Conservation (phyloP, 1,140 invertebrate species). For the Drosophila takahashii region DNA sequence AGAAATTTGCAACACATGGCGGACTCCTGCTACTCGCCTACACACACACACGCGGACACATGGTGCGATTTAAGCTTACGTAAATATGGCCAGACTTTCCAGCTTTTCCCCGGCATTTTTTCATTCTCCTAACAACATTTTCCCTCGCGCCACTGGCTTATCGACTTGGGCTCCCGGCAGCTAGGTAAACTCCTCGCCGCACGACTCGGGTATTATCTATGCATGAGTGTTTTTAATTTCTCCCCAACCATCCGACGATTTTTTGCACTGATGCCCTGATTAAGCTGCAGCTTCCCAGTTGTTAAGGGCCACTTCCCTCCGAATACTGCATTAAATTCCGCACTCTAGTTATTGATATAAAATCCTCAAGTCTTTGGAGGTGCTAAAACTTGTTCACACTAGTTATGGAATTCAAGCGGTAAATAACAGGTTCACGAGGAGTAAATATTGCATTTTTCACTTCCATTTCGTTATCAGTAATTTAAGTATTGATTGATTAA, state of each 20-base stretch:
- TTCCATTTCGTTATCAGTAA: not conserved
- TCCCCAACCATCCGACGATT: constrained; percentile 1
- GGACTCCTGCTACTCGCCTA: not conserved
- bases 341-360: constrained; percentile 19
- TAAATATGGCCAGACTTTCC: constrained; percentile 51
- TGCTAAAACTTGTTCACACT: not conserved
- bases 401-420: not conserved
- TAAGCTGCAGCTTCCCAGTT: constrained; percentile 31
- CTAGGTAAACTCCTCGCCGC: constrained; percentile 42
- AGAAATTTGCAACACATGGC: constrained; percentile 51
- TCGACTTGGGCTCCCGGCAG: constrained; percentile 50
- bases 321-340: constrained; percentile 1
- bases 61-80: constrained; percentile 56
- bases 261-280: constrained; percentile 22
- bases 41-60: constrained; percentile 8
- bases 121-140: constrained; percentile 31
- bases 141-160: constrained; percentile 46
- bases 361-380: not conserved
- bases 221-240: constrained; percentile 68
- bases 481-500: no score
- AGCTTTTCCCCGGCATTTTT: constrained; percentile 27
- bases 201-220: constrained; percentile 59
- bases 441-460: not conserved
- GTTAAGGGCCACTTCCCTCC: constrained; percentile 23
- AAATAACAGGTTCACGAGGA: not conserved